Evolutionary conservation across 2,113 vertebrate genomes (phyloP).

Genomic region (Aramus guarauna): DNA sequence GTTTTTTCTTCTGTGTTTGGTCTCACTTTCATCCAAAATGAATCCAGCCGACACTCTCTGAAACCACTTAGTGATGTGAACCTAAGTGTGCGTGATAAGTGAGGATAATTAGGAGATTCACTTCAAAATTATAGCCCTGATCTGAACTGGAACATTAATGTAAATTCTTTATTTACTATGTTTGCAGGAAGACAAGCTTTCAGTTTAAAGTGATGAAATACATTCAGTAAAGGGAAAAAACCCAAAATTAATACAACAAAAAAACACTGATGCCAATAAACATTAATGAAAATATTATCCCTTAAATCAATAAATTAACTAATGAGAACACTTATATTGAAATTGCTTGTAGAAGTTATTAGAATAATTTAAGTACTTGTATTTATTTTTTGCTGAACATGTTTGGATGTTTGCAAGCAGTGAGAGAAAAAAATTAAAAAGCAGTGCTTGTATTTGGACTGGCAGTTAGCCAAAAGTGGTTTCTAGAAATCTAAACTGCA

Average conservation of each 20-base stretch:
- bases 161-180: background rate
- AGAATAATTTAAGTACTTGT: background rate
- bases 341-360: background rate
- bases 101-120: background rate
- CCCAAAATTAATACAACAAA: background rate
- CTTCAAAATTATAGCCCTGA: background rate
- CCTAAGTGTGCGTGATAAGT: background rate
- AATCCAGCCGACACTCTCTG: background rate
- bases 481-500: background rate
- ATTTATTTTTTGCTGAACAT: background rate
- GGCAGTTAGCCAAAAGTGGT: background rate
- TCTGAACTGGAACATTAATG: background rate
- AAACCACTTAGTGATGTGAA: background rate
- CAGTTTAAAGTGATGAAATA: background rate
- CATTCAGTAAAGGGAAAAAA: background rate
- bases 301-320: background rate
- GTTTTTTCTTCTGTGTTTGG: background rate
- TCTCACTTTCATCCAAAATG: background rate
- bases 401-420: background rate
- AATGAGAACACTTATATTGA: background rate
- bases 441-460: background rate
- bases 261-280: fast-evolving
- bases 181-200: background rate
- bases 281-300: background rate
- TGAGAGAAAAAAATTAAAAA: background rate